Evolutionary conservation across 2,113 vertebrate species (phyloP).

Genomic region (Rousettus leschenaultii): DNA sequence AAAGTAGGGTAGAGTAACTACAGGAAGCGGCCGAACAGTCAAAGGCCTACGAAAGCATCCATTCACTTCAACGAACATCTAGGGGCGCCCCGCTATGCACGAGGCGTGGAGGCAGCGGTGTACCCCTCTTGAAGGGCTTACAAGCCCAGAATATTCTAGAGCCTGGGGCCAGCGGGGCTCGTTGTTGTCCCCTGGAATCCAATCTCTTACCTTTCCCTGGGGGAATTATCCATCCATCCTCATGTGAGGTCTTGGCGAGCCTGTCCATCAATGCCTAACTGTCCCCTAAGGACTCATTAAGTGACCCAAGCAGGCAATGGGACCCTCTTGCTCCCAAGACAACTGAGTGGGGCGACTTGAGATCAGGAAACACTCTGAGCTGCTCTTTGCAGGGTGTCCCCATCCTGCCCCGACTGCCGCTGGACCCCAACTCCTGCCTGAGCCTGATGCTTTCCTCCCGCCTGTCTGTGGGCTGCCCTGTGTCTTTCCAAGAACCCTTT

Average conservation of each 20-base stretch:
- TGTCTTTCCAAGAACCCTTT: neutral
- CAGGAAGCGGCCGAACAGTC: too few species aligned
- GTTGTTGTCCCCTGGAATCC: neutral
- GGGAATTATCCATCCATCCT: neutral
- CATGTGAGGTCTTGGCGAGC: neutral
- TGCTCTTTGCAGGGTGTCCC: neutral
- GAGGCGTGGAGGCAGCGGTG: neutral
- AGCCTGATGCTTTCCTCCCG: neutral
- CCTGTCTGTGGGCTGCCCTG: too few species aligned
- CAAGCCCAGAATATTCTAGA: neutral
- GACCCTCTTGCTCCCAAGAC: neutral
- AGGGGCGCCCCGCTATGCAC: neutral
- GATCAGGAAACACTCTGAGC: neutral
- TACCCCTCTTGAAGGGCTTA: neutral
- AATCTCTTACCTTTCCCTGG: neutral
- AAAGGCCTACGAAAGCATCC: neutral
- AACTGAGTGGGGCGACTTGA: neutral
- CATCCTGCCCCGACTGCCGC: rapidly evolving
- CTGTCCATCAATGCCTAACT: neutral
- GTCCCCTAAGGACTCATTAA: neutral
- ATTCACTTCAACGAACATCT: neutral
- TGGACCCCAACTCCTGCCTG: neutral
- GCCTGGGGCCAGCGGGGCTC: neutral
- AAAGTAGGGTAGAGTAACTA: neutral
- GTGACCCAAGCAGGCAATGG: neutral